Percentiles rank a stretch among this genome's conserved stretches.
Conservation (phyloP, 1,140 invertebrate species). For the Bombus waltoni region DNA sequence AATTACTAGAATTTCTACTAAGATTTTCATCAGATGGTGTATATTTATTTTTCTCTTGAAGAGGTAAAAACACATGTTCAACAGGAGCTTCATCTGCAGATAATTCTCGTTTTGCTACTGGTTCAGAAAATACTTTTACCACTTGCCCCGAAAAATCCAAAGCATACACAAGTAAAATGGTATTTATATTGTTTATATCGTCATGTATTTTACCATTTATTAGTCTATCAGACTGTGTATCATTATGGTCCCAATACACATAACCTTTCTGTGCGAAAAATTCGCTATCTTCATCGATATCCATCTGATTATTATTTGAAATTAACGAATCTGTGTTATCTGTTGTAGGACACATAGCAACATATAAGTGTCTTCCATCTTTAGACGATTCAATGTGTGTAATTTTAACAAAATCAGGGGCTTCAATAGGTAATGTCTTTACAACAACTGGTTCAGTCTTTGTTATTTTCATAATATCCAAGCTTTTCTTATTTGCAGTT, state of each 20-base stretch:
- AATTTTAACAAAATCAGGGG: conserved; percentile 80
- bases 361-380: conserved; percentile 86
- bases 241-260: conserved; percentile 81
- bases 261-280: conserved; percentile 78
- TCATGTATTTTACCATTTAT: conserved; percentile 75
- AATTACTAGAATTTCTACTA: conserved; percentile 40
- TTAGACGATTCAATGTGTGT: conserved; percentile 85
- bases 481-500: conserved; percentile 72
- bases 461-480: conserved; percentile 71
- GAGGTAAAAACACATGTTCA: conserved; percentile 87
- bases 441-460: conserved; percentile 79
- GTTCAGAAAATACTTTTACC: conserved; percentile 85
- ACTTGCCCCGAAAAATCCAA: conserved; percentile 84
- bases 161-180: conserved; percentile 84
- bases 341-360: conserved; percentile 83
- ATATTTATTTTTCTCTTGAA: conserved; percentile 77
- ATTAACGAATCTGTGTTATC: conserved; percentile 57
- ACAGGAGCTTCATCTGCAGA: conserved; percentile 85
- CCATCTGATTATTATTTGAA: conserved; percentile 80
- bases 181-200: conserved; percentile 65
- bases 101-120: conserved; percentile 85
- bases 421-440: conserved; percentile 78
- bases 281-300: conserved; percentile 80
- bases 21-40: conserved; percentile 33
- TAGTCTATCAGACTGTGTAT: conserved; percentile 69